Percentiles rank a stretch among this genome's conserved stretches.
These are phyloP conservation scores for Phymatocera aterrima DNA, from an alignment of 2,888 invertebrate species.

Conservation along the genomic window DNA sequence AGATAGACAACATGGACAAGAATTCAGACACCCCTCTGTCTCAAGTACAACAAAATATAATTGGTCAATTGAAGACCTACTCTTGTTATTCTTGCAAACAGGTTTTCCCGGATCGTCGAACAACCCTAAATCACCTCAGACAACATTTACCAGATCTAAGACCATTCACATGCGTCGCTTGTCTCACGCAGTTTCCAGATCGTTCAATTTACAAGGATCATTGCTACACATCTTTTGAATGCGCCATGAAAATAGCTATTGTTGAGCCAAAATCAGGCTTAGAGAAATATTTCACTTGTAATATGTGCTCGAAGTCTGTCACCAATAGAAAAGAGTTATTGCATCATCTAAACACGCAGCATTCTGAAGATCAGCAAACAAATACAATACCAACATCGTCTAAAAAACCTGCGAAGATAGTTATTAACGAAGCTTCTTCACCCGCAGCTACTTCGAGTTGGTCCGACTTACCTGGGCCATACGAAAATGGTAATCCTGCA, in stretches of 20 bases:
- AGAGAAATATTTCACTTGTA: slow-evolving; percentile 72
- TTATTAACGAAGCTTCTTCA: neutral
- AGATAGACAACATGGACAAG: slow-evolving; percentile 63
- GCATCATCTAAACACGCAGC: slow-evolving; percentile 63
- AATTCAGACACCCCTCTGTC: slow-evolving; percentile 64
- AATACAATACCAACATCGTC: neutral
- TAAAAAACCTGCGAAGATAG: slow-evolving; percentile 17
- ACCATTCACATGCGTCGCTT: slow-evolving; percentile 71
- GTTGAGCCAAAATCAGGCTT: slow-evolving; percentile 68
- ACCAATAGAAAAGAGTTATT: slow-evolving; percentile 66
- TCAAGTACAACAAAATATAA: slow-evolving; percentile 70
- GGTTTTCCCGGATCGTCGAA: slow-evolving; percentile 65
- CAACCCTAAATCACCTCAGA: slow-evolving; percentile 69
- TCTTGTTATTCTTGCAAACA: slow-evolving; percentile 69
- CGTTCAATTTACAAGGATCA: slow-evolving; percentile 69
- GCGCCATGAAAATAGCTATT: slow-evolving; percentile 77
- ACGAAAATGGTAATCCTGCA: slow-evolving; percentile 68
- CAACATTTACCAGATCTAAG: slow-evolving; percentile 70
- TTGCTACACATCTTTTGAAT: slow-evolving; percentile 74
- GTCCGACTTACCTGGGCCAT: slow-evolving; percentile 57
- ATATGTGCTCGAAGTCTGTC: slow-evolving; percentile 70
- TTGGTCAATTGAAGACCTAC: slow-evolving; percentile 71
- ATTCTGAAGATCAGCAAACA: slow-evolving; percentile 62
- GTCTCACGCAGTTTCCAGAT: slow-evolving; percentile 69
- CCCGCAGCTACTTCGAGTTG: neutral